Evolutionary conservation across 2,888 invertebrate genomes (phyloP).

Genomic region (Tiphia femorata): DNA sequence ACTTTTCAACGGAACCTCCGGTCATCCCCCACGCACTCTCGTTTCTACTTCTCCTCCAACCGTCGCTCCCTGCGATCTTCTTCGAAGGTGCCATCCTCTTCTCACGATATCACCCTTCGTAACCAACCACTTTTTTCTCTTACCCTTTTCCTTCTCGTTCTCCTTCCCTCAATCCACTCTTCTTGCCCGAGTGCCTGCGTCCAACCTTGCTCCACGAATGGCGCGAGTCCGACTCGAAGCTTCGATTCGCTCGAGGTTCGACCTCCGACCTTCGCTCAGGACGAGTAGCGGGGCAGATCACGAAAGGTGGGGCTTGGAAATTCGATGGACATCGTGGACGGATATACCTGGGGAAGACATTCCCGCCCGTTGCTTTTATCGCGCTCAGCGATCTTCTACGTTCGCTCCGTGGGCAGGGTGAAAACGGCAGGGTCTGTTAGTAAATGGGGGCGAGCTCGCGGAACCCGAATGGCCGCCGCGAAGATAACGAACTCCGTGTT

Average conservation of each 20-base stretch:
- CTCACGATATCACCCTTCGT: background rate
- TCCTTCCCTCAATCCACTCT: background rate
- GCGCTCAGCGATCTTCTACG: conserved; percentile 2
- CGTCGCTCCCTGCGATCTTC: too few species aligned
- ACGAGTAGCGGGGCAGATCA: background rate
- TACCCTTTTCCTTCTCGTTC: background rate
- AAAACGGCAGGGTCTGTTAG: background rate
- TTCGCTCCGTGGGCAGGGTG: too few species aligned
- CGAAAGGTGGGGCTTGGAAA: background rate
- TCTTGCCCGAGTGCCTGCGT: too few species aligned
- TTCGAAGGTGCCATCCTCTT: too few species aligned
- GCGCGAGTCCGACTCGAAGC: background rate
- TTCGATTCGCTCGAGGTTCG: conserved; percentile 7
- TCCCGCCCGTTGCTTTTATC: background rate
- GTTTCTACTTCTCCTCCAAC: too few species aligned
- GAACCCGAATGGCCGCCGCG: background rate
- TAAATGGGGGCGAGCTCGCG: background rate
- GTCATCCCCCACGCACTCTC: too few species aligned
- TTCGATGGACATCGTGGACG: conserved; percentile 4
- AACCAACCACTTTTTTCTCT: background rate
- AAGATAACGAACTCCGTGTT: too few species aligned
- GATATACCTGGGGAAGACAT: background rate
- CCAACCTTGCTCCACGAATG: too few species aligned
- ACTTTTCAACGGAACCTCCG: background rate
- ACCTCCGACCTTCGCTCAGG: background rate